These are phyloP conservation scores for Aphelenchoides avenae DNA, from an alignment of 1,140 invertebrate genomes.

Conservation along the genomic window DNA sequence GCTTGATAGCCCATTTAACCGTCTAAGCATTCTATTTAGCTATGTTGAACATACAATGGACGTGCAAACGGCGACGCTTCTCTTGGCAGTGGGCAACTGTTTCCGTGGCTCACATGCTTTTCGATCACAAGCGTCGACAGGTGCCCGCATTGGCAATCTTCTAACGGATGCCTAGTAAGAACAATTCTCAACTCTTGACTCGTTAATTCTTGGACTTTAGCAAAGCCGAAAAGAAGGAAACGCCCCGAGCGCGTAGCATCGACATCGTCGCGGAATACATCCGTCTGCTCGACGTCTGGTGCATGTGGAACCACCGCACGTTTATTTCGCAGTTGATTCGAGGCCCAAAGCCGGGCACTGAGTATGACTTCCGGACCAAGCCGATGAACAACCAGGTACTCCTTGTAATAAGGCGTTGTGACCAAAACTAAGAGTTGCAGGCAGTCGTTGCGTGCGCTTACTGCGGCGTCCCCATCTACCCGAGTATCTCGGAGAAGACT, in stretches of 20 bases:
- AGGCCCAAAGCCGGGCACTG: slow-evolving; percentile 12
- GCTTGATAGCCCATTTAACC: background rate
- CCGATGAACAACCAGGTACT: slow-evolving; percentile 6
- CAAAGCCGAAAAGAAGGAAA: slow-evolving; percentile 17
- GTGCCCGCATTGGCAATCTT: slow-evolving; percentile 34
- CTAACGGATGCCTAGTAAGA: slow-evolving; percentile 32
- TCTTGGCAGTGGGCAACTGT: slow-evolving; percentile 33
- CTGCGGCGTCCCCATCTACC: slow-evolving; percentile 42
- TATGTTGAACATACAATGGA: slow-evolving; percentile 37
- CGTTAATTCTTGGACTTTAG: slow-evolving; percentile 28
- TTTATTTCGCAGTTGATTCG: slow-evolving; percentile 7
- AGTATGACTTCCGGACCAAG: background rate
- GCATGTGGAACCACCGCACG: background rate
- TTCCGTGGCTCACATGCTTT: slow-evolving; percentile 23
- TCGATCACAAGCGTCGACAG: slow-evolving; percentile 22
- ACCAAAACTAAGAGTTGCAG: slow-evolving; percentile 11
- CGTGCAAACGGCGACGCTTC: slow-evolving; percentile 30
- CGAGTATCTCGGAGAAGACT: slow-evolving; percentile 27
- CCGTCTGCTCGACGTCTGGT: background rate
- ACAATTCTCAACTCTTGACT: background rate
- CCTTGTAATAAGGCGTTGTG: slow-evolving; percentile 3
- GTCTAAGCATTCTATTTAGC: slow-evolving; percentile 14
- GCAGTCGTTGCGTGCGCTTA: slow-evolving; percentile 40
- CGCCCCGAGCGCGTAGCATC: slow-evolving; percentile 20
- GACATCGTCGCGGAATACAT: slow-evolving; percentile 37